Evolutionary conservation across 2,113 vertebrate species (phyloP), one percentile per base, ranked within the genome.

Genomic region (Scomber scombrus): DNA sequence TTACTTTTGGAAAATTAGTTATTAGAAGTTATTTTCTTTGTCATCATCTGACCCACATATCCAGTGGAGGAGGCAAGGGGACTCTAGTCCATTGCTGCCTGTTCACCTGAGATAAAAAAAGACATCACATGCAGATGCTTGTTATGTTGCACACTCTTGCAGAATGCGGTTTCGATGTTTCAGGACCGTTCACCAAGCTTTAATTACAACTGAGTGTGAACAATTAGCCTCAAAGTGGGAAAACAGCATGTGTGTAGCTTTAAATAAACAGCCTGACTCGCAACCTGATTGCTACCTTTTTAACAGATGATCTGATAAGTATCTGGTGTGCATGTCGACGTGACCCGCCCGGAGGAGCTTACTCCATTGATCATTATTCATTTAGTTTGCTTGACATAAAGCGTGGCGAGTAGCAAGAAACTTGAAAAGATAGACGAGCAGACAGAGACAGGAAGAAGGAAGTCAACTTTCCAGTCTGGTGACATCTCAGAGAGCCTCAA

Each of bases 401-500:
- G 51, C 2, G 9, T 16, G 11, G 1, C 14, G 52, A 55, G 19
- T 6, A 47, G 2, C 43, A 68, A 60, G 54, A 43, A 54, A 55
- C 1, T 3, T 4, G 9, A 40, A 40, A 26, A 9, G 34, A 9
- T 8, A 3, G 0, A 45, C 23, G 10, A 18, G 49, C 4, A 51
- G 21, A 49, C 26, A 45, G 40, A 60, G 31, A 56, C 64, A 21
- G 52, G 21, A 57, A 49, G 46, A 56, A 31, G 64, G 66, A 84
- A 71, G 73, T 67, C 18, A 71, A 2, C 61, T 52, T 72, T 78
- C 62, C 56, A 68, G 63, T 29, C 26, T 7, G 81, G 63, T 71
- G 78, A 60, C 71, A 80, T 67, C 57, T 69, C 18, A 4, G 54
- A 47, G 51, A 21, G 5, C 11, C 51, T 26, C 10, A 16, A 51